Percentiles rank a stretch among this genome's conserved stretches.
Evolutionary conservation across 1,140 invertebrate species (phyloP).

Genomic region (Bombus huntii): DNA sequence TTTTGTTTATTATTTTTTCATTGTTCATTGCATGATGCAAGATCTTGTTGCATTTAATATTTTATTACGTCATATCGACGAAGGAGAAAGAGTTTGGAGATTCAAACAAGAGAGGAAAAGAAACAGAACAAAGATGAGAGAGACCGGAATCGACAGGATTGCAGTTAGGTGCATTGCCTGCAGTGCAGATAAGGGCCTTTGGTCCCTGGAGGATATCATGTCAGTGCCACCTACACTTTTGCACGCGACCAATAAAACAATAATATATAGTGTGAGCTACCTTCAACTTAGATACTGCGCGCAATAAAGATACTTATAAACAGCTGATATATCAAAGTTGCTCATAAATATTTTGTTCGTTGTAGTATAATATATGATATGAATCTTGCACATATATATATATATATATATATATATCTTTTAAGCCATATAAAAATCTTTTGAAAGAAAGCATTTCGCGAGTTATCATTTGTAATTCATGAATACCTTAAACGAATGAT

Average conservation of each 20-base stretch:
- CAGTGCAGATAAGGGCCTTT: slow-evolving; percentile 62
- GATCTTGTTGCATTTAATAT: background rate
- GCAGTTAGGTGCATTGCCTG: slow-evolving; percentile 45
- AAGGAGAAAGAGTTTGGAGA: background rate
- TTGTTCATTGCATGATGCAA: background rate
- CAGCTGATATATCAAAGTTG: background rate
- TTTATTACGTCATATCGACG: background rate
- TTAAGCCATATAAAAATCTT: background rate
- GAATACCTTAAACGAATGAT: background rate
- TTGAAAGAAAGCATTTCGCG: background rate
- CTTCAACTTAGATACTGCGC: background rate
- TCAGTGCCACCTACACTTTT: slow-evolving; percentile 7
- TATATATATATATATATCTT: background rate
- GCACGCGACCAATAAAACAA: slow-evolving; percentile 13
- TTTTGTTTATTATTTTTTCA: background rate
- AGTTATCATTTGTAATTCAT: background rate
- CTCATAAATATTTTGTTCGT: background rate
- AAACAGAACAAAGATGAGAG: background rate
- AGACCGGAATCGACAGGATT: slow-evolving; percentile 41
- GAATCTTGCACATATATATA: background rate
- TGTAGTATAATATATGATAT: background rate
- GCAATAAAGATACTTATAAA: background rate
- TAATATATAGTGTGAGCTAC: slow-evolving; percentile 14
- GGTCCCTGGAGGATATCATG: slow-evolving; percentile 40
- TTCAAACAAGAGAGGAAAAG: background rate